Evolutionary conservation across 2,113 vertebrate genomes (phyloP), one percentile per base, ranked within the genome.

Genomic region (Cephalopholis sonnerati): DNA sequence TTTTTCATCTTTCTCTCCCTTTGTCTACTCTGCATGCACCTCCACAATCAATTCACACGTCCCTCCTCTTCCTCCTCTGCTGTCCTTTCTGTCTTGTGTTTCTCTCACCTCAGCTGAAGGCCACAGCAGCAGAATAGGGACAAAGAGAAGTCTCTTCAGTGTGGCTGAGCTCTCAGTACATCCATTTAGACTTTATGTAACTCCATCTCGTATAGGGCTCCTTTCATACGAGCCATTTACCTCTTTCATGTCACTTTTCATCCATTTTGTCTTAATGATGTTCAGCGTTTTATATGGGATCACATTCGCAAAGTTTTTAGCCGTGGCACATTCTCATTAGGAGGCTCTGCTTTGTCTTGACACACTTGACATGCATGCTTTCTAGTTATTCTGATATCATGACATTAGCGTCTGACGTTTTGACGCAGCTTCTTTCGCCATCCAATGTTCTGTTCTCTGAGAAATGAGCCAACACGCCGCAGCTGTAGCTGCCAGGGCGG

Each of bases 181-280:
- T 86, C 73, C 84, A 86, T 89, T 93, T 90, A 64, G 32, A 61
- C 57, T 84, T 76, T 88, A 81, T 77, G 46, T 81, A 69, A 78
- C 65, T 59, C 48, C 25, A 18, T 83, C 69, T 75, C 36, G 66
- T 78, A 62, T 58, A 71, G 24, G 13, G 29, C 12, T 36, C 39
- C 61, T 86, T 82, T 86, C 69, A 79, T 46, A 67, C 24, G 3
- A 64, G 59, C 75, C 72, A 79, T 87, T 90, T 84, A 77, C 59
- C 78, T 67, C 82, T 83, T 82, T 79, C 53, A 32, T 70, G 77
- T 83, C 67, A 72, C 63, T 77, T 83, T 74, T 77, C 36, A 69
- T 68, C 65, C 29, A 80, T 72, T 88, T 84, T 75, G 44, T 79
- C 74, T 46, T 83, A 57, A 69, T 57, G 63, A 59, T 81, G 44